Evolutionary conservation across 1,140 invertebrate species (phyloP).

Genomic region (Drosophila prosaltans): DNA sequence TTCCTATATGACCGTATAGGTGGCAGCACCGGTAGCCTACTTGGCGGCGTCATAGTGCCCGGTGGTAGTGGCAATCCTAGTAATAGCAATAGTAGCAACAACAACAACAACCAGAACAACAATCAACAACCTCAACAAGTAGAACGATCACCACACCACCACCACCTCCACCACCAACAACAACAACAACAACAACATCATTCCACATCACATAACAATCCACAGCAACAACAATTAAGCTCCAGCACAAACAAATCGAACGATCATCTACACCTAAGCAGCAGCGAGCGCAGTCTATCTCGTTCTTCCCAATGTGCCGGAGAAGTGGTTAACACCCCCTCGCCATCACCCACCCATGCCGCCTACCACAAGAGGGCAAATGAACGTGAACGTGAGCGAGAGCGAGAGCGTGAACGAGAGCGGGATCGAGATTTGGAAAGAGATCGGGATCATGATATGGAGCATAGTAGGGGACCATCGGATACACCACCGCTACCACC

Average conservation of each 20-base stretch:
- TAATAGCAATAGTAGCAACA: conserved; percentile 75
- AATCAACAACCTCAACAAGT: conserved; percentile 45
- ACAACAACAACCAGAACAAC: conserved; percentile 56
- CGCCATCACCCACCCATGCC: conserved; percentile 44
- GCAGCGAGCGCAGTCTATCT: conserved; percentile 57
- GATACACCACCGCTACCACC: conserved; percentile 43
- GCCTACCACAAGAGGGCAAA: conserved; percentile 34
- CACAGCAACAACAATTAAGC: conserved; percentile 38
- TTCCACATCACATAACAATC: conserved; percentile 67
- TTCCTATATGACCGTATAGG: conserved; percentile 82
- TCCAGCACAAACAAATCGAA: conserved; percentile 28
- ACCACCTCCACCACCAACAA: conserved; percentile 52
- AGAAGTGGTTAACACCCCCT: conserved; percentile 49
- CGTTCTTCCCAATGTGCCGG: conserved; percentile 55
- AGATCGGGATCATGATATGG: conserved; percentile 31
- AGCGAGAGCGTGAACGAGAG: conserved; percentile 26
- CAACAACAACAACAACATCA: conserved; percentile 66
- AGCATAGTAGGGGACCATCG: conserved; percentile 29
- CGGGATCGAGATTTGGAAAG: conserved; percentile 40
- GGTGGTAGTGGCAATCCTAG: conserved; percentile 75
- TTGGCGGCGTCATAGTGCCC: conserved; percentile 82
- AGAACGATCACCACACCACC: conserved; percentile 39
- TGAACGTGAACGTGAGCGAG: conserved; percentile 34
- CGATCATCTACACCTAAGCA: conserved; percentile 38
- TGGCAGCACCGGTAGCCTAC: conserved; percentile 82